Base-by-base conservation (phyloP, 2,888 invertebrate species). In the Timema podura region DNA sequence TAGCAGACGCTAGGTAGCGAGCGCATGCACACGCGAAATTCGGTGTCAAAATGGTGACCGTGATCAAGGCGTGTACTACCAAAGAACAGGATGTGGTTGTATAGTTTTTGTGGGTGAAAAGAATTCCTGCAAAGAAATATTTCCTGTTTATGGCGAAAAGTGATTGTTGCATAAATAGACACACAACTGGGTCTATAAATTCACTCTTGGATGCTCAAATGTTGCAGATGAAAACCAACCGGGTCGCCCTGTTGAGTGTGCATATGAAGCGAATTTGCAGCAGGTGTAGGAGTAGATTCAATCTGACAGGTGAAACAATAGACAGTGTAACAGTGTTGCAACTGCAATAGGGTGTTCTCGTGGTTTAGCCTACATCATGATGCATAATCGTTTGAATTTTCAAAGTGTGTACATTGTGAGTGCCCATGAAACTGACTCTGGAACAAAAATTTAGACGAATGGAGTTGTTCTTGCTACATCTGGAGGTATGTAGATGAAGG, bases 221-320 rank as follows among this genome's bases (percentile, higher is more conserved):
- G 59, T 59, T 59, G 59, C 15, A 16, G 59, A 59, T 59, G 59
- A 59, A 59, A 9, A 8, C 16, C 2, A 46, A 64, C 16, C 5
- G 1, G 44, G 9, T 64, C 9, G 5, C 5, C 64, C 2, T 64
- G 30, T 64, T 64, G 30, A 64, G n/a, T 5, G 44, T 64, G 64
- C 64, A 46, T 6, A 11, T 5, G 64, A 64, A 30, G 6, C 8
- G 45, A 64, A 10, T 13, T 15, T 59, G 3, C 10, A 3, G 59
- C 10, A 15, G 15, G 15, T 59, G 10, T 3, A 59, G 59, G 59
- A 59, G 15, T 16, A 16, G 59, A 30, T 59, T 59, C 10, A 30
- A 59, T 10, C 59, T 59, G 3, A 59, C 59, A 59, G 15, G 59
- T 5, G 10, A 59, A 59, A 59, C 59, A 9, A 59, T 59, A 59